Percentiles rank a stretch among this genome's conserved stretches.
Conservation (phyloP, 2,797 vertebrate genomes). For the Acipenser transmontanus region DNA sequence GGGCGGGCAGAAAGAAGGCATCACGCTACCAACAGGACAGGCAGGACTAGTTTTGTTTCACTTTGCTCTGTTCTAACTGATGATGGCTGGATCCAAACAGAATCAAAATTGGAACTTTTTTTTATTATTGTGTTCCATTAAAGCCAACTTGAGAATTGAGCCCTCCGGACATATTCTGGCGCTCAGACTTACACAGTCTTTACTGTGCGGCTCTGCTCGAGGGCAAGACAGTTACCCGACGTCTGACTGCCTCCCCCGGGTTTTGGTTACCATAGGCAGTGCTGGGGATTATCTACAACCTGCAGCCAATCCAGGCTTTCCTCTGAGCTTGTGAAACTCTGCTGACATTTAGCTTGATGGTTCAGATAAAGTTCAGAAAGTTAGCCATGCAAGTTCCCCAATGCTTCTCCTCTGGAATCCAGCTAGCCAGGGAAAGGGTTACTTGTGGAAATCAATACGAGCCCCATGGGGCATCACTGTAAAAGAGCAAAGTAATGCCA, state of each 20-base stretch:
- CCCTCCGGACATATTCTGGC: slow-evolving; percentile 1
- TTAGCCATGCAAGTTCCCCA: not conserved
- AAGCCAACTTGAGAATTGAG: not conserved
- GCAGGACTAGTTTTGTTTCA: not conserved
- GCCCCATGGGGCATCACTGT: too few species aligned
- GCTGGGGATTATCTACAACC: not conserved
- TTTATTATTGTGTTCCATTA: not conserved
- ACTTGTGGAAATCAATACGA: too few species aligned
- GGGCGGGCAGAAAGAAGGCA: too few species aligned
- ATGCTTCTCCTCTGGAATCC: not conserved
- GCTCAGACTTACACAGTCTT: slow-evolving; percentile 1
- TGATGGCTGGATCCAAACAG: not conserved
- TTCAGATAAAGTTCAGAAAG: not conserved
- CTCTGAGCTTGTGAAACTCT: not conserved
- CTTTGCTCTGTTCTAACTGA: too few species aligned
- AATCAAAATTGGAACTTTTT: not conserved
- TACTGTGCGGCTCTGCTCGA: not conserved
- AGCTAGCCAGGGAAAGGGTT: too few species aligned
- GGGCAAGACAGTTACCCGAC: not conserved
- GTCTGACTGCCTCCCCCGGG: not conserved
- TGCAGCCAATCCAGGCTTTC: not conserved
- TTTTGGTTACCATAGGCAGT: not conserved
- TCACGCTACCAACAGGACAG: not conserved
- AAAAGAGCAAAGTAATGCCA: too few species aligned
- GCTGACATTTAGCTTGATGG: not conserved